Conservation (phyloP, 1,140 invertebrate species). For the Dendroctonus ponderosae region DNA sequence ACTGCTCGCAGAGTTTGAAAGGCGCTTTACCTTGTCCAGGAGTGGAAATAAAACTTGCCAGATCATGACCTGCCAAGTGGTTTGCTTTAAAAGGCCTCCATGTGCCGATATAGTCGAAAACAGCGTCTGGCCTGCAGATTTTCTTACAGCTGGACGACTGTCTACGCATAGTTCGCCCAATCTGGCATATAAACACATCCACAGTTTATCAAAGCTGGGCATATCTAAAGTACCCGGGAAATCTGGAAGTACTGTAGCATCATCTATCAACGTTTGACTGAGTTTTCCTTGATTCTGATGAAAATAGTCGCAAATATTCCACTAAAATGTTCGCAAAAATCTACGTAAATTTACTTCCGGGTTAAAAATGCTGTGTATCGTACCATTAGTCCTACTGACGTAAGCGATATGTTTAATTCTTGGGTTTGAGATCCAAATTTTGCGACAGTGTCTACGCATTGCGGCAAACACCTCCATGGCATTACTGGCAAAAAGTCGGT, state of each 20-base stretch:
- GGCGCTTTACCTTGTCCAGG: conserved; percentile 85
- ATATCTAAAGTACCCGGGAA: conserved; percentile 81
- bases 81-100: conserved; percentile 79
- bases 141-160: conserved; percentile 89
- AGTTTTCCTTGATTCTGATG: conserved; percentile 93
- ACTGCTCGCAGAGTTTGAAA: conserved; percentile 89
- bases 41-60: conserved; percentile 95
- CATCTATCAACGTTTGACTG: conserved; percentile 66
- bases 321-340: conserved; percentile 60
- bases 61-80: conserved; percentile 87
- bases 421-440: conserved; percentile 96
- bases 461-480: conserved; percentile 81
- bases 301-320: conserved; percentile 97
- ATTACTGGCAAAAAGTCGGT: conserved; percentile 91
- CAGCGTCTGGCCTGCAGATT: conserved; percentile 97
- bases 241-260: conserved; percentile 74
- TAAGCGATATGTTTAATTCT: conserved; percentile 97
- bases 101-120: conserved; percentile 97
- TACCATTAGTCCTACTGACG: conserved; percentile 94
- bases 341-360: not conserved
- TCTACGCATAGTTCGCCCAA: conserved; percentile 94
- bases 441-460: conserved; percentile 91
- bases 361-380: conserved; percentile 8
- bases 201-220: conserved; percentile 88
- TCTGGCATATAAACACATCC: conserved; percentile 92